Conservation (phyloP, 2,113 vertebrate genomes). For the Hymenochirus boettgeri region DNA sequence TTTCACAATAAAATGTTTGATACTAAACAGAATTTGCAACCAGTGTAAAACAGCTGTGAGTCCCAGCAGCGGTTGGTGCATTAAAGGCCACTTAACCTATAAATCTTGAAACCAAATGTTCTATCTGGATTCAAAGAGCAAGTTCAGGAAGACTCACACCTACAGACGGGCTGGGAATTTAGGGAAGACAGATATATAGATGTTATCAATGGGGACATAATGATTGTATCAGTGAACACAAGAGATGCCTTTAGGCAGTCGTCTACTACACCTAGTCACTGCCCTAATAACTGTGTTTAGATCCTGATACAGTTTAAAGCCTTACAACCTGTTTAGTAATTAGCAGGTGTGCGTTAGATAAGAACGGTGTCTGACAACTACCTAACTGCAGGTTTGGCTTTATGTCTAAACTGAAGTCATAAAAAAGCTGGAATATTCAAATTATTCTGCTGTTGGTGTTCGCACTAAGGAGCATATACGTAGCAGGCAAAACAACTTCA, state of each 20-base stretch:
- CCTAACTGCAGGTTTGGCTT: neutral
- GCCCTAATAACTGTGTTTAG: too few relatives aligned
- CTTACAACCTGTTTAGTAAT: neutral
- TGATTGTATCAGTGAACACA: neutral
- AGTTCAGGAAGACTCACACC: slow-evolving; percentile 9
- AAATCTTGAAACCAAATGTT: too few relatives aligned
- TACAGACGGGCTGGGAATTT: neutral
- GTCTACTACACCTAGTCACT: neutral
- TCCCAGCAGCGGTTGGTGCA: too few relatives aligned
- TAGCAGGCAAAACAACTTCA: too few relatives aligned
- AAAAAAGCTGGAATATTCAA: neutral
- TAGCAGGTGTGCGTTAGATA: slow-evolving; percentile 13
- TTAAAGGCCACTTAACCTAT: too few relatives aligned
- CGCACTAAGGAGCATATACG: neutral
- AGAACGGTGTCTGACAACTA: neutral
- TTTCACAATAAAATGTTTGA: too few relatives aligned
- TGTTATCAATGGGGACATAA: slow-evolving; percentile 1
- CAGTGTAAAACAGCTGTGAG: too few relatives aligned
- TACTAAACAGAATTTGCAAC: too few relatives aligned
- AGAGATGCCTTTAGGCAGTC: neutral
- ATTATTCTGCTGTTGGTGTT: neutral
- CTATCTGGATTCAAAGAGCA: neutral
- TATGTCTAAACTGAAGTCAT: neutral
- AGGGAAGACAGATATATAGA: neutral
- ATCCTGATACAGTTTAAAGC: neutral